These are phyloP conservation scores for Dioctria linearis DNA, from an alignment of 2,888 invertebrate genomes.

Conservation along the genomic window DNA sequence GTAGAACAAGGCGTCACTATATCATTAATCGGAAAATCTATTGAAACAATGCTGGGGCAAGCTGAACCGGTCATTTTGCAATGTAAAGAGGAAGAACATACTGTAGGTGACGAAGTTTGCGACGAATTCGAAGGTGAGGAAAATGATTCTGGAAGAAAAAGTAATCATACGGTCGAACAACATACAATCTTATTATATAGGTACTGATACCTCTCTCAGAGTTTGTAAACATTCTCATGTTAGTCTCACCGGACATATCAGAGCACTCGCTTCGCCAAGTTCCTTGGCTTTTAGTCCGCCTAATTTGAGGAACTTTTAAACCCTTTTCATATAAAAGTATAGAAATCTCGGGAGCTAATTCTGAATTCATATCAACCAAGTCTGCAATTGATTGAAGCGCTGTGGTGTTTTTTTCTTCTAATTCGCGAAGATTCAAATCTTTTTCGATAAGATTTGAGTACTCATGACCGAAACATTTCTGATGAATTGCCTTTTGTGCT, in stretches of 20 bases:
- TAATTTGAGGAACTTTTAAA: slow-evolving; percentile 66
- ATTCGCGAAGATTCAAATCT: slow-evolving; percentile 74
- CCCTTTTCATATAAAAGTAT: slow-evolving; percentile 66
- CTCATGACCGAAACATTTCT: slow-evolving; percentile 64
- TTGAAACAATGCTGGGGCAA: slow-evolving; percentile 55
- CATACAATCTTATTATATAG: no score
- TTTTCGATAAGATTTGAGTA: slow-evolving; percentile 64
- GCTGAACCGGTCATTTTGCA: slow-evolving; percentile 49
- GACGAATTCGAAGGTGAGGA: slow-evolving; percentile 57
- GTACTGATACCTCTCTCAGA: slow-evolving; percentile 63
- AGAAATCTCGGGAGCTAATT: slow-evolving; percentile 65
- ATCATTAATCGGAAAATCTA: slow-evolving; percentile 55
- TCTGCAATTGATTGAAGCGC: slow-evolving; percentile 75
- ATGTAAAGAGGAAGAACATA: slow-evolving; percentile 41
- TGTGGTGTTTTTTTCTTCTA: slow-evolving; percentile 75
- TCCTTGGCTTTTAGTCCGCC: slow-evolving; percentile 63
- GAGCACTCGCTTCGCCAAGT: slow-evolving; percentile 65
- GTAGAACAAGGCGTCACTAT: neutral
- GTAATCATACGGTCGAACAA: neutral
- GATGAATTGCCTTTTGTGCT: slow-evolving; percentile 64
- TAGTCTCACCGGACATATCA: slow-evolving; percentile 55
- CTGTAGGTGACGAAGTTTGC: slow-evolving; percentile 56
- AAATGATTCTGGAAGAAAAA: slow-evolving; percentile 47
- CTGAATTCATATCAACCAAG: slow-evolving; percentile 67
- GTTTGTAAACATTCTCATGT: slow-evolving; percentile 54